These are phyloP conservation scores for Phymanthus crucifer DNA, from an alignment of 92 coral and sea anemone genomes.

Conservation along the genomic window DNA sequence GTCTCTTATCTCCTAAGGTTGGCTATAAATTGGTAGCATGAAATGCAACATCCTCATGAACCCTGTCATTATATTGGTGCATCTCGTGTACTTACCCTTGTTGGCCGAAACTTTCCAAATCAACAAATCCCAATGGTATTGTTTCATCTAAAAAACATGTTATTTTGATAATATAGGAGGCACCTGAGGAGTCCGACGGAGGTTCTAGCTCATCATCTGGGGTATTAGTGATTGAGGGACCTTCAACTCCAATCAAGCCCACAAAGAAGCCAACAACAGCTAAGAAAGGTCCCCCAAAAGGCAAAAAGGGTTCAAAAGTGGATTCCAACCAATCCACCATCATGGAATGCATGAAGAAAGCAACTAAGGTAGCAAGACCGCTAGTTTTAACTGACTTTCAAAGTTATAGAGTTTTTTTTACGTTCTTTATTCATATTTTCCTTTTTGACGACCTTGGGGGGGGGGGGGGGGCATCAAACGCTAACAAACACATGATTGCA, in stretches of 20 bases:
- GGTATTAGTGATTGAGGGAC: conserved; percentile 19
- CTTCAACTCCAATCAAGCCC: conserved; percentile 5
- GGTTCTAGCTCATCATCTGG: conserved; percentile 27
- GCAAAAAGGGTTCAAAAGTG: conserved; percentile 1
- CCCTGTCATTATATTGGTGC: too few species aligned
- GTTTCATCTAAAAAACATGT: neutral
- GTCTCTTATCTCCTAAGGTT: too few species aligned
- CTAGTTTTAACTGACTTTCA: neutral
- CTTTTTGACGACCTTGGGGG: too few species aligned
- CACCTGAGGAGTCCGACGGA: neutral
- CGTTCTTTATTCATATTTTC: too few species aligned
- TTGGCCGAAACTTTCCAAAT: too few species aligned
- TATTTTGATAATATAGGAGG: neutral
- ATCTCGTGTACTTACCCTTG: too few species aligned
- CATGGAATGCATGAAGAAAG: conserved; percentile 14
- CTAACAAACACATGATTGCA: too few species aligned
- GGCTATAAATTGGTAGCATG: too few species aligned
- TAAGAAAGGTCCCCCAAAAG: conserved; percentile 12
- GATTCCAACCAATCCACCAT: conserved; percentile 24
- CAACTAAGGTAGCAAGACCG: conserved; percentile 15
- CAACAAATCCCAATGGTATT: too few species aligned
- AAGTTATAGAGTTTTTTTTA: too few species aligned
- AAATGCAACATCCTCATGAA: too few species aligned
- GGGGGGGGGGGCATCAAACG: too few species aligned
- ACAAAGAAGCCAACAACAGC: neutral